Percentiles rank a stretch among this genome's conserved stretches.
Conservation (phyloP, 2,113 vertebrate genomes). For the Himantopus leucocephalus region DNA sequence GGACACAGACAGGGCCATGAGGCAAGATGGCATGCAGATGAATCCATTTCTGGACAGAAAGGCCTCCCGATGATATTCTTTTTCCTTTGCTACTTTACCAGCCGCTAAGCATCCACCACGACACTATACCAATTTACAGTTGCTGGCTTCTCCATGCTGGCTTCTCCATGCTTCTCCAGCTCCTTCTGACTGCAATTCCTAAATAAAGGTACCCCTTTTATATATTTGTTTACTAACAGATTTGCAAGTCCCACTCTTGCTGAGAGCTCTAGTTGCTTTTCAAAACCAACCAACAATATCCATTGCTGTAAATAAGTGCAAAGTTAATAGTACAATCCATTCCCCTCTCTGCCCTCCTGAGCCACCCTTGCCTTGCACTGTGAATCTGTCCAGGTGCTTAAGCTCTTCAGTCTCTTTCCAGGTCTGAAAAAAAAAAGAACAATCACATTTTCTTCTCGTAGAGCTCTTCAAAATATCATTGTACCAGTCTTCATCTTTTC, state of each 20-base stretch:
- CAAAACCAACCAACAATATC: background rate
- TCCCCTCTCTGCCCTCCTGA: background rate
- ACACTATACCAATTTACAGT: background rate
- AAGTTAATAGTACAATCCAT: background rate
- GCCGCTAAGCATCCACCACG: background rate
- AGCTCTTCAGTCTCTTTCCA: conserved; percentile 1
- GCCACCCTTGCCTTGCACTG: background rate
- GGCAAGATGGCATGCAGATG: background rate
- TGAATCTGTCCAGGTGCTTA: background rate
- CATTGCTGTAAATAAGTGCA: background rate
- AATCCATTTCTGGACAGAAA: background rate
- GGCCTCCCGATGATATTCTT: background rate
- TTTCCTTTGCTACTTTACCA: background rate
- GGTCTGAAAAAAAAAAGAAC: background rate
- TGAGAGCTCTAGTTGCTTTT: background rate
- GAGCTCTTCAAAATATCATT: background rate
- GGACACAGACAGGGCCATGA: background rate
- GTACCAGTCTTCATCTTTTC: background rate
- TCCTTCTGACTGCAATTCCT: background rate
- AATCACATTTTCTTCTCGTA: background rate
- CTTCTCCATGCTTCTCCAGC: background rate
- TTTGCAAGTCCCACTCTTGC: background rate
- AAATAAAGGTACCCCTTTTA: background rate
- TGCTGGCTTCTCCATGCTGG: background rate
- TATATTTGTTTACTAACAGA: background rate